Evolutionary conservation across 2,113 vertebrate genomes (phyloP), one percentile per base, ranked within the genome.

Genomic region (Chloroceryle aenea): DNA sequence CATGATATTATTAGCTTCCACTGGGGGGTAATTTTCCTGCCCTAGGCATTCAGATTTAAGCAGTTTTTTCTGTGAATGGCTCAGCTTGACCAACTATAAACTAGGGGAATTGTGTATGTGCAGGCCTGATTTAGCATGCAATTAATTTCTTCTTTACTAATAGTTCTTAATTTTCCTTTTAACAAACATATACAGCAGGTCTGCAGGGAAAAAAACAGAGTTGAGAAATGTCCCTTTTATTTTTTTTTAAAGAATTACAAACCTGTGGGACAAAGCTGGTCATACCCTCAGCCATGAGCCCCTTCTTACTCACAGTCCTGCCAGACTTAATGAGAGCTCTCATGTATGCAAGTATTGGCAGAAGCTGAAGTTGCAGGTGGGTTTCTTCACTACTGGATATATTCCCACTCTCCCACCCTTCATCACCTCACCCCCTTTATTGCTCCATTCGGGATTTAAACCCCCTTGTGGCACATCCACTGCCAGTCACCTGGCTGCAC

Each of bases 401-500:
- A 59, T 17, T 40, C 23, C 47, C 17, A 26, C 7, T 21, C 30
- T 59, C 18, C 12, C 15, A 48, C 3, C 19, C 26, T 30, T 59
- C 32, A 61, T 56, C 45, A 25, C 6, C 3, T 14, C 16, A 15
- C 14, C 32, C 23, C 19, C 10, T 36, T 63, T 67, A n/a, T 17
- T 15, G 32, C 29, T 32, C 19, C 18, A 19, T 12, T 16, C 4
- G 1, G 32, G n/a, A 30, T 82, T 93, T 36, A 23, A 22, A 25
- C 14, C 30, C 11, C 20, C 48, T 52, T 78, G 19, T 43, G 36
- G 32, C 56, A 47, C 0, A 0, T 4, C 27, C 64, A 52, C 43
- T 19, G 30, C 9, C 27, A 29, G n/a, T 14, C 23, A 36, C 27
- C 19, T 0, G 0, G 23, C 32, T 71, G 32, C 48, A 14, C 0